phyloP scores from a whole-genome alignment of 2,113 vertebrate genomes.

The Thunnus maccoyii region DNA sequence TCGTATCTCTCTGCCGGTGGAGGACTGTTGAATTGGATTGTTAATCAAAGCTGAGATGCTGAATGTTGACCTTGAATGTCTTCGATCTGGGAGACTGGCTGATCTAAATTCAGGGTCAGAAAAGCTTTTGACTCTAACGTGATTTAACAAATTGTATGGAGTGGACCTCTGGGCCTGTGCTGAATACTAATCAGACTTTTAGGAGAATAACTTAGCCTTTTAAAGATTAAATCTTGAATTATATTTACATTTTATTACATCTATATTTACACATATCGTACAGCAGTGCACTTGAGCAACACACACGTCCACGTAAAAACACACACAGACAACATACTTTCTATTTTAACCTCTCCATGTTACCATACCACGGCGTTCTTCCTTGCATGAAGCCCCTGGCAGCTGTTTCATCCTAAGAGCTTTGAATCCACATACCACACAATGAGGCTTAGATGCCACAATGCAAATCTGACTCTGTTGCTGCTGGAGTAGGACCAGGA shows the following conservation, averaged over 20 bases:
- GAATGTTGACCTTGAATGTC: constrained; percentile 66
- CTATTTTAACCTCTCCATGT: constrained; percentile 71
- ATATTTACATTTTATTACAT: constrained; percentile 40
- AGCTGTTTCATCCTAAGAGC: constrained; percentile 72
- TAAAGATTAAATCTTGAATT: constrained; percentile 41
- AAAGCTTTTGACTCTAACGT: constrained; percentile 55
- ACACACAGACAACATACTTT: constrained; percentile 39
- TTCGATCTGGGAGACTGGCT: constrained; percentile 30
- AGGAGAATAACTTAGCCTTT: constrained; percentile 33
- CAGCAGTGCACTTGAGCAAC: constrained; percentile 5
- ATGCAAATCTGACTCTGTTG: constrained; percentile 60
- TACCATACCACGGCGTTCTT: constrained; percentile 65
- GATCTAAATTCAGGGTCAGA: constrained; percentile 59
- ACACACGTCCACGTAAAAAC: constrained; percentile 20
- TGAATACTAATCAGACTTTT: constrained; percentile 44
- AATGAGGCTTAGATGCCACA: constrained; percentile 59
- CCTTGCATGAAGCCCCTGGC: constrained; percentile 64
- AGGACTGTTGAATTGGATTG: constrained; percentile 32
- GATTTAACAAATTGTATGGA: constrained; percentile 59
- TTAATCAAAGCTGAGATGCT: constrained; percentile 57
- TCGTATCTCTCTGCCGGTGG: constrained; percentile 8
- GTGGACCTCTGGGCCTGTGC: constrained; percentile 9
- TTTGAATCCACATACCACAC: constrained; percentile 60
- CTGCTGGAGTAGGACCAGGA: constrained; percentile 63
- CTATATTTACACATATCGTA: constrained; percentile 9